These are phyloP conservation scores for Coregonus suidteri DNA, from an alignment of 2,797 vertebrate species.

Conservation along the genomic window DNA sequence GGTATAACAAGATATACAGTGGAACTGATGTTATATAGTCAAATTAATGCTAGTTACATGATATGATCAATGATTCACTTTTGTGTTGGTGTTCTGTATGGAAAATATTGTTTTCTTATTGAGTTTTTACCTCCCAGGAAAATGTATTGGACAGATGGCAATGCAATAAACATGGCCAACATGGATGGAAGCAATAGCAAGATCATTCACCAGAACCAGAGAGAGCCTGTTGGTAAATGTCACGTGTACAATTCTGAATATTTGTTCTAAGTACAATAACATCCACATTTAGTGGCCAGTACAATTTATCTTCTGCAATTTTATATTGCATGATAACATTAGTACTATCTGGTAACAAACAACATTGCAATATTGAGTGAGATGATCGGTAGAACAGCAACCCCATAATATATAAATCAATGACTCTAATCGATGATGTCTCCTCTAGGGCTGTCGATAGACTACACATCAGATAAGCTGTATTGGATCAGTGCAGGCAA, in stretches of 20 bases:
- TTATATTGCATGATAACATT: background rate
- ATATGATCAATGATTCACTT: background rate
- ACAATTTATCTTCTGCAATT: background rate
- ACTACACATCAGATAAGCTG: conserved; percentile 90
- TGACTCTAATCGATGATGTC: background rate
- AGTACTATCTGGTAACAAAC: background rate
- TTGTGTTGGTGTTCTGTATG: background rate
- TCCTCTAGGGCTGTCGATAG: conserved; percentile 89
- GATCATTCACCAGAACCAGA: conserved; percentile 87
- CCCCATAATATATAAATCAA: background rate
- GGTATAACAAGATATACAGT: background rate
- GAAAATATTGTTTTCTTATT: background rate
- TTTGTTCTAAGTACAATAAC: background rate
- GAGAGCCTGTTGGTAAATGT: conserved; percentile 83
- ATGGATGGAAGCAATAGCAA: conserved; percentile 89
- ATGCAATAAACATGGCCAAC: conserved; percentile 86
- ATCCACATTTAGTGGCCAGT: background rate
- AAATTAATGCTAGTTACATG: background rate
- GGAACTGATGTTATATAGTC: background rate
- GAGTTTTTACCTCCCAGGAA: conserved; percentile 68
- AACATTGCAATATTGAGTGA: background rate
- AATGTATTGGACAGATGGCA: conserved; percentile 89
- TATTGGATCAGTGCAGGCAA: conserved; percentile 99
- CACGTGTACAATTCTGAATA: background rate
- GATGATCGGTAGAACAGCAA: background rate